Conservation (phyloP, 2,113 vertebrate genomes). For the rabbit (Oryctolagus cuniculus) region DNA sequence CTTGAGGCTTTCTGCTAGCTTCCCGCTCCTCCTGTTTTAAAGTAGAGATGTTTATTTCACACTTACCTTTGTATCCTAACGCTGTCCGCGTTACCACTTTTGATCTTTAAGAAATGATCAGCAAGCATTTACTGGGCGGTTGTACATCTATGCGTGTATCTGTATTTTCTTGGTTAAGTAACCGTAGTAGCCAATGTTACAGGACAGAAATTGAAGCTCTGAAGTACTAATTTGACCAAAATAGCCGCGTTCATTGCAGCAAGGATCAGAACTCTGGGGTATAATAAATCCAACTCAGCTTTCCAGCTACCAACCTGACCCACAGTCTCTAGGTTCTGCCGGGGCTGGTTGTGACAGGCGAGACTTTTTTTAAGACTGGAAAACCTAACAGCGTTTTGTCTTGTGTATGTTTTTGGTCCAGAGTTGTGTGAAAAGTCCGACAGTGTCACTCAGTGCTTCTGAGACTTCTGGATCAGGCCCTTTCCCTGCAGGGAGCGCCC, state of each 20-base stretch:
- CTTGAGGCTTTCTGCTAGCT: neutral
- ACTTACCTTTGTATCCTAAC: neutral
- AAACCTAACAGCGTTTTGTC: neutral
- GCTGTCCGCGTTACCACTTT: neutral
- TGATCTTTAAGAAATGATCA: neutral
- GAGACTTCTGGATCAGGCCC: neutral
- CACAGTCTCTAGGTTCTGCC: fast-evolving
- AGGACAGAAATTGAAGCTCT: neutral
- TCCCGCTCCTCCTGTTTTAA: neutral
- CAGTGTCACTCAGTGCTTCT: neutral
- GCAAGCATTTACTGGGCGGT: neutral
- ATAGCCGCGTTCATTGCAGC: neutral
- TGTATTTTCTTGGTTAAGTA: too few species aligned
- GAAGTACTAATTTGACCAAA: neutral
- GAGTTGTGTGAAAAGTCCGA: neutral
- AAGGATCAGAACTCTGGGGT: neutral
- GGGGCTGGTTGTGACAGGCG: neutral
- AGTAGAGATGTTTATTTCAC: neutral
- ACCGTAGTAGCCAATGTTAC: neutral
- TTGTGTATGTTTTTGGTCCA: neutral
- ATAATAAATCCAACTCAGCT: neutral
- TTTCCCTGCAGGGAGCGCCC: neutral
- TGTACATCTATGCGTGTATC: neutral
- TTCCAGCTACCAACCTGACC: neutral
- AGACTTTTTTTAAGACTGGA: neutral